Conservation (phyloP, 2,888 invertebrate genomes). For the Tineola bisselliella region DNA sequence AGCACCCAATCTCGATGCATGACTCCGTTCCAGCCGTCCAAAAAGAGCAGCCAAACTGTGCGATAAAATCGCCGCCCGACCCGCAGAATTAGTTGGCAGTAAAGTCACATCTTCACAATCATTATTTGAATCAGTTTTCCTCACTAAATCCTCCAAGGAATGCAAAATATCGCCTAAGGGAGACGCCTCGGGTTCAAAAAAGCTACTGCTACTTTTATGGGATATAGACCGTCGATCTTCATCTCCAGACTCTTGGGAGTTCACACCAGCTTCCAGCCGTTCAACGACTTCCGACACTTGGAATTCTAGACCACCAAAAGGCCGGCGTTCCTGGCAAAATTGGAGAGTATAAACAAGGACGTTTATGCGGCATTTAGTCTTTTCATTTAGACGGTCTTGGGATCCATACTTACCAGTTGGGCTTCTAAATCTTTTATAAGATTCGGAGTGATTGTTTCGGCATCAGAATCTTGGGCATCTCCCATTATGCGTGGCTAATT, state of each 20-base stretch:
- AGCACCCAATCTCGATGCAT: constrained; percentile 81
- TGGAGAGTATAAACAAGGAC: background rate
- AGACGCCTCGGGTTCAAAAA: constrained; percentile 66
- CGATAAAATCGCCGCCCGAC: constrained; percentile 75
- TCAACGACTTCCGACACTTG: constrained; percentile 79
- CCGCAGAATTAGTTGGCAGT: constrained; percentile 70
- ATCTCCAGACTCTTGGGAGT: constrained; percentile 46
- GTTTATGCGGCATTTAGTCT: background rate
- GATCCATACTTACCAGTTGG: constrained; percentile 35
- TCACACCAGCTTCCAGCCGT: constrained; percentile 73
- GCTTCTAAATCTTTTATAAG: constrained; percentile 32
- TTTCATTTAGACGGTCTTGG: background rate
- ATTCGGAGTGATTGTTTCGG: constrained; percentile 41
- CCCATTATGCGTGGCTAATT: constrained; percentile 61
- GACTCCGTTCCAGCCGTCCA: constrained; percentile 81
- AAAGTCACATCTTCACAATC: constrained; percentile 71
- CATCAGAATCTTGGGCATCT: constrained; percentile 49
- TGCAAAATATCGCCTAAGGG: constrained; percentile 71
- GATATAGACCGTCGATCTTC: constrained; percentile 42
- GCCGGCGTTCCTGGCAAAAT: constrained; percentile 66
- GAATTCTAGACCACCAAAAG: constrained; percentile 73
- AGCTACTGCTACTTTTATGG: constrained; percentile 60
- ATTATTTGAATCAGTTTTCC: constrained; percentile 70
- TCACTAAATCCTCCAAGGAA: constrained; percentile 67
- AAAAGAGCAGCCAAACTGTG: constrained; percentile 89